phyloP scores from a whole-genome alignment of 2,113 vertebrate genomes.

The Ramphastos sulfuratus region DNA sequence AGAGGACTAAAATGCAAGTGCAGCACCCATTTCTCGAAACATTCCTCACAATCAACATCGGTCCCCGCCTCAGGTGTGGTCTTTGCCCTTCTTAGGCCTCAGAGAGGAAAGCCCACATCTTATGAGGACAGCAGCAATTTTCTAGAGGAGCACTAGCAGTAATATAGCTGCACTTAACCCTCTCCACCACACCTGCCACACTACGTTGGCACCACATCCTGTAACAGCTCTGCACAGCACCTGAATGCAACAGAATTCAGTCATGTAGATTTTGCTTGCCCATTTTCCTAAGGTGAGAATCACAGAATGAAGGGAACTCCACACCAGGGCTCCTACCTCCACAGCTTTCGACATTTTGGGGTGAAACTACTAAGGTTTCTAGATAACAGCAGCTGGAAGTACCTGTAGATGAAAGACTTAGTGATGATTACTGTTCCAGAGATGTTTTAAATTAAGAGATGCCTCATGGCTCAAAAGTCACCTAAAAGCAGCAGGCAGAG shows the following conservation, averaged over 20 bases:
- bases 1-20: background rate
- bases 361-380: background rate
- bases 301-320: background rate
- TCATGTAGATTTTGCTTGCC: background rate
- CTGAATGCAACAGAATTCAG: background rate
- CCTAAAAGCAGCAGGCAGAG: constrained; percentile 7
- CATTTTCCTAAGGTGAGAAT: background rate
- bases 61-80: background rate
- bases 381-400: background rate
- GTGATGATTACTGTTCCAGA: background rate
- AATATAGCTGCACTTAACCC: background rate
- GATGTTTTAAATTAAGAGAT: background rate
- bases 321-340: background rate
- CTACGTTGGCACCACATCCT: fast-evolving
- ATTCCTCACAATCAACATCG: background rate
- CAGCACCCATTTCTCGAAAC: background rate
- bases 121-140: background rate
- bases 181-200: background rate
- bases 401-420: background rate
- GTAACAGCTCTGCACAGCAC: background rate
- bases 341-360: background rate
- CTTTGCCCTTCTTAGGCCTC: background rate
- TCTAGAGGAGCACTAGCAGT: background rate
- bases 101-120: background rate
- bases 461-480: background rate